Conservation (phyloP, 2,888 invertebrate species). For the Pseudanteris insignis region DNA sequence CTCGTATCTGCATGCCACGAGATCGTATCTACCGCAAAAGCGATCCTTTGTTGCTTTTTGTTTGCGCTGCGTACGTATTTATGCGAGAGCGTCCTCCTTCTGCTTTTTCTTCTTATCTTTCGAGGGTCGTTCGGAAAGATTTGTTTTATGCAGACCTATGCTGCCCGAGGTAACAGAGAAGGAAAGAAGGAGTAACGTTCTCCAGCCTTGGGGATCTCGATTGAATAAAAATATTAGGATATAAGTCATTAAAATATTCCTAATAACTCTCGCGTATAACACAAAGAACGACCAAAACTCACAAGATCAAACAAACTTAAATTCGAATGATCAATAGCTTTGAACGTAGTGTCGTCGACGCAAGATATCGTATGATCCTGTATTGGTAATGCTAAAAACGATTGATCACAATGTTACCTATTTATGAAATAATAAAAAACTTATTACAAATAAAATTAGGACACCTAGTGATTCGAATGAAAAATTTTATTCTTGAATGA, state of each 20-base stretch:
- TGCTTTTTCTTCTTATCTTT: conserved; percentile 38
- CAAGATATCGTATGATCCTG: too few species aligned
- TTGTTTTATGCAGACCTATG: conserved; percentile 51
- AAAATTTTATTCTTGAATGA: too few species aligned
- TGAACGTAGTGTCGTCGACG: too few species aligned
- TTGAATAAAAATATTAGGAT: conserved; percentile 7
- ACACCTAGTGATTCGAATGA: too few species aligned
- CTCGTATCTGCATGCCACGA: conserved; percentile 64
- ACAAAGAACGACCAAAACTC: too few species aligned
- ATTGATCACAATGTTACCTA: too few species aligned
- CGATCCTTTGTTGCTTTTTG: conserved; percentile 62
- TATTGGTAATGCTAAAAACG: too few species aligned
- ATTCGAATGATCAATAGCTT: too few species aligned
- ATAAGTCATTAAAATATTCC: conserved; percentile 5
- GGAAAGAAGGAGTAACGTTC: conserved; percentile 21
- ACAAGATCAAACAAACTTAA: too few species aligned
- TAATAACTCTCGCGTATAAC: conserved; percentile 14
- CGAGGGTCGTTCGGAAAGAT: conserved; percentile 52
- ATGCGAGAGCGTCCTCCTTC: conserved; percentile 57
- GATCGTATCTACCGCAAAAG: conserved; percentile 63
- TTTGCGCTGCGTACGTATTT: conserved; percentile 60
- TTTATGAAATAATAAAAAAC: too few species aligned
- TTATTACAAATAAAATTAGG: too few species aligned
- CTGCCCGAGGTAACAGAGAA: conserved; percentile 30
- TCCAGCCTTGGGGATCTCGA: conserved; percentile 4